Evolutionary conservation across 2,888 invertebrate species (phyloP), one percentile per base, ranked within the genome.

Genomic region (Rotaria macrura): DNA sequence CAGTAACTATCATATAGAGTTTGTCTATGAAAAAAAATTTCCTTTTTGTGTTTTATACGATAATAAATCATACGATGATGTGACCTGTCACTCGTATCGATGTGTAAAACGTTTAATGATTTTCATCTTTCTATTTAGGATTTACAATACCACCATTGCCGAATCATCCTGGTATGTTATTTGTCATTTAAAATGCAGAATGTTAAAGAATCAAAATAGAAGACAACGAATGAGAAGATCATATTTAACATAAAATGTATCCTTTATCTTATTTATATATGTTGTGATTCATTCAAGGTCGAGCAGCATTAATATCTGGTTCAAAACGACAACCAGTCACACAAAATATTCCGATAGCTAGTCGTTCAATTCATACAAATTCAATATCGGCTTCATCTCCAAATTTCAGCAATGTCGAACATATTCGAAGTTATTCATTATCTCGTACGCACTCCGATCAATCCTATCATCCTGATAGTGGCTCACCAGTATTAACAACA

Each of bases 341-440:
- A n/a, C 29, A 65, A 34, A 65, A 20, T 1, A 65, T 34, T 34
- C 34, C 65, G 7, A 65, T 34, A 14, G n/a, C 3, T 20, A 79
- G 43, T n/a, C 43, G 79, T n/a, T 10, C 43, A n/a, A 4, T 43
- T 10, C 12, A 25, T 2, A 43, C 79, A 14, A 43, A 23, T 14
- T 12, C 23, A 20, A 40, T 23, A 9, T 20, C 79, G 0, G 79
- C 43, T 25, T 79, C 79, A n/a, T 40, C 79, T 2, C 79, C 79
- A 79, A n/a, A 40, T 1, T 29, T 65, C 20, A 34, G 34, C 20
- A 65, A 65, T 34, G 7, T 79, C 3, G 43, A 79, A 10, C 79
- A 79, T 43, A 79, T 79, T 43, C 40, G 79, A 25, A 43, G 43
- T 43, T 79, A 79, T 79, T 79, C 79, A n/a, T 43, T 79, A 43